Evolutionary conservation across 2,797 vertebrate species (phyloP).

Genomic region (Eremophila alpestris): DNA sequence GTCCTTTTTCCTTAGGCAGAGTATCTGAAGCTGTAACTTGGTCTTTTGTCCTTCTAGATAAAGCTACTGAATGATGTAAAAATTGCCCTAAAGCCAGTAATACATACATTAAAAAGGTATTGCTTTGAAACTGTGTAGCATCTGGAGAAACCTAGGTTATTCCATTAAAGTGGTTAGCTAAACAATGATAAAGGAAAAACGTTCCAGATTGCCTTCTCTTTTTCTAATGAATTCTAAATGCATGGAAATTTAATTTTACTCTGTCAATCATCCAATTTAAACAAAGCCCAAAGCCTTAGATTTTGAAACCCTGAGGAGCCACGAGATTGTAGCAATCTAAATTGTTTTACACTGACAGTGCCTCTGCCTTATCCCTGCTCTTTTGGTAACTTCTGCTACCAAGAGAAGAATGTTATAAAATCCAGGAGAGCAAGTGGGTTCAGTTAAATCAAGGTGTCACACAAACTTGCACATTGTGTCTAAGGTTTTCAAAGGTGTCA

Average conservation of each 20-base stretch:
- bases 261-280: background rate
- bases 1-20: background rate
- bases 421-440: background rate
- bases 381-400: background rate
- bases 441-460: background rate
- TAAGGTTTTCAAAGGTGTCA: background rate
- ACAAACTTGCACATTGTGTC: background rate
- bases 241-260: background rate
- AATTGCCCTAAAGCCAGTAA: background rate
- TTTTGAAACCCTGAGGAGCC: background rate
- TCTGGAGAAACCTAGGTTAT: background rate
- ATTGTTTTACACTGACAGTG: background rate
- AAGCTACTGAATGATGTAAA: background rate
- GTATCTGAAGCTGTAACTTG: background rate
- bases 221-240: background rate
- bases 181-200: background rate
- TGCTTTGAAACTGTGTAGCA: background rate
- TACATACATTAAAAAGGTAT: background rate
- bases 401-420: background rate
- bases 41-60: background rate
- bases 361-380: background rate
- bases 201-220: background rate
- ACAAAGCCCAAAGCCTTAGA: background rate
- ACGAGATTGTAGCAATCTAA: background rate
- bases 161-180: background rate